Evolutionary conservation across 1,140 invertebrate genomes (phyloP).

Genomic region (Hydropsyche tenuis): DNA sequence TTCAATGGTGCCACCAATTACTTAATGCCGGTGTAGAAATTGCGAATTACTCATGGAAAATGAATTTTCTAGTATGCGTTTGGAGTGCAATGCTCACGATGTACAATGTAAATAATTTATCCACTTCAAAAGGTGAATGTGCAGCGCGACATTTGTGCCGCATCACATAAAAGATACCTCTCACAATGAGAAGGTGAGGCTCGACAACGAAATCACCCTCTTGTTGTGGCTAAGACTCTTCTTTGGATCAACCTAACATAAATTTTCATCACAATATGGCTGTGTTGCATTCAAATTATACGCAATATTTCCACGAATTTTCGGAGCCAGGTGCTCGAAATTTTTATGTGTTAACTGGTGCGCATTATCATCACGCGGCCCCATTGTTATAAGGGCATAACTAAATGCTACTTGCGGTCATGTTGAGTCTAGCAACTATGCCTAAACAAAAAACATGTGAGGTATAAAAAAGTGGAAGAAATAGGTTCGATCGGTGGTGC

Average conservation of each 20-base stretch:
- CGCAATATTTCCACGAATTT: not conserved
- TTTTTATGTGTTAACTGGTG: conserved; percentile 30
- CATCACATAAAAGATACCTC: not conserved
- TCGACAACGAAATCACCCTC: not conserved
- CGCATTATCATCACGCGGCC: conserved; percentile 24
- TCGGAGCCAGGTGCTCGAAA: not conserved
- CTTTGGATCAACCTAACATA: not conserved
- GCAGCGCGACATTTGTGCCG: not conserved
- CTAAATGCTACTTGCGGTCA: conserved; percentile 32
- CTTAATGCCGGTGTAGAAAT: not conserved
- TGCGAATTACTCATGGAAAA: not conserved
- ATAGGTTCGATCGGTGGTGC: conserved; percentile 36
- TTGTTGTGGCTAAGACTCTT: not conserved
- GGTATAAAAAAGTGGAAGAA: not conserved
- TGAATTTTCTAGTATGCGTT: not conserved
- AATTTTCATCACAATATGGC: not conserved
- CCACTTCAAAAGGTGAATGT: conserved; percentile 44
- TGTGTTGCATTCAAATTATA: not conserved
- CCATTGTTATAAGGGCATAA: conserved; percentile 30
- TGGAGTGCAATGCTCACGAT: conserved; percentile 25
- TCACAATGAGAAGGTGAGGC: conserved; percentile 12
- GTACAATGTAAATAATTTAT: conserved; percentile 45
- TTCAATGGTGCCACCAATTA: too few relatives aligned
- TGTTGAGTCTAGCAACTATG: conserved; percentile 7
- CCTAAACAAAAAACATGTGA: not conserved